A percentile compares a stretch with the other conserved stretches of the same genome.
Evolutionary conservation across 1,140 invertebrate genomes (phyloP).

Genomic region (Zeugodacus cucurbitae): DNA sequence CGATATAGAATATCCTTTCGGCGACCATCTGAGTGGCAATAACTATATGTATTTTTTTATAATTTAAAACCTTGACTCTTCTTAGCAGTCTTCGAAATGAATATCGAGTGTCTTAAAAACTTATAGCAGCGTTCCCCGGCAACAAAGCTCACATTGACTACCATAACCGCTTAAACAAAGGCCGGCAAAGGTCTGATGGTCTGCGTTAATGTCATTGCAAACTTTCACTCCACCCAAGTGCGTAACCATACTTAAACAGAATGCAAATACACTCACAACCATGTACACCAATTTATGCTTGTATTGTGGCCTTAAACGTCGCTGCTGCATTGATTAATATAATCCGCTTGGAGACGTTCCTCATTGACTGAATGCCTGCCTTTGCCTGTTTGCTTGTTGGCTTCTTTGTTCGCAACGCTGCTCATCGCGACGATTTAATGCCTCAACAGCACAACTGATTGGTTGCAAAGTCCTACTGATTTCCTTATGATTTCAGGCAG

Average conservation of each 20-base stretch:
- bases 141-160: too few relatives aligned
- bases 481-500: background rate
- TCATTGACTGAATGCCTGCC: background rate
- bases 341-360: constrained; percentile 64
- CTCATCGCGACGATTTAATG: background rate
- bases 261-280: background rate
- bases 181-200: background rate
- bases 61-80: too few relatives aligned
- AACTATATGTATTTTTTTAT: too few relatives aligned
- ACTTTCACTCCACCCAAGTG: background rate
- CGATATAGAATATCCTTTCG: too few relatives aligned
- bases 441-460: background rate
- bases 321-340: constrained; percentile 62
- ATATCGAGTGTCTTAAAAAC: too few relatives aligned
- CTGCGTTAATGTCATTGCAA: background rate
- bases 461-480: background rate
- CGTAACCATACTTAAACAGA: background rate
- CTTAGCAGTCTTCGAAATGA: too few relatives aligned
- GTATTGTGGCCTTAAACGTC: background rate
- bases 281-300: background rate
- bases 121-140: too few relatives aligned
- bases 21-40: too few relatives aligned
- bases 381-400: background rate
- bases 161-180: too few relatives aligned
- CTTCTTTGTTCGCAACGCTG: background rate